Conservation (phyloP, 2,797 vertebrate genomes). For the Meriones psammophilus region DNA sequence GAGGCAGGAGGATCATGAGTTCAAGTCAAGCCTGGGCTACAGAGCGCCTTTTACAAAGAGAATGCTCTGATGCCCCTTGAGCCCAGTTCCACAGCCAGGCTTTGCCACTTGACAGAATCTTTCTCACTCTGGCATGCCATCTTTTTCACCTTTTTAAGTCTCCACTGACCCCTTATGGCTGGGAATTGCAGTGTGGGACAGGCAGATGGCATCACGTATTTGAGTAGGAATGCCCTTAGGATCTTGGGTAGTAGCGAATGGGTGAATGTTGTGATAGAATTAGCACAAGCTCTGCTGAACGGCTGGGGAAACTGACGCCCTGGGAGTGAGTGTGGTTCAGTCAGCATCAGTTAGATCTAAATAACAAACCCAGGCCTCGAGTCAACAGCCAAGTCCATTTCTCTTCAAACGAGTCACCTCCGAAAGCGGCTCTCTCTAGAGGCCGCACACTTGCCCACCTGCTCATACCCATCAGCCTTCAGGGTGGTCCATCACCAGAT, state of each 20-base stretch:
- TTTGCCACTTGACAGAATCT: neutral
- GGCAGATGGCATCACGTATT: neutral
- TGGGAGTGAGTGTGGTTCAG: neutral
- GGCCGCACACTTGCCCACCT: neutral
- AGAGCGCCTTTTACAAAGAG: neutral
- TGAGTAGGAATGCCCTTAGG: neutral
- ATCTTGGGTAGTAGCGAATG: fast-evolving
- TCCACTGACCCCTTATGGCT: neutral
- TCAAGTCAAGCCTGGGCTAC: neutral
- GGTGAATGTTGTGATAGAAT: neutral
- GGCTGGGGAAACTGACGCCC: neutral
- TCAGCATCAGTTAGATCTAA: no score
- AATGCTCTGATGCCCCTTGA: neutral
- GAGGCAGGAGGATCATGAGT: neutral
- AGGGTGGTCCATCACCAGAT: neutral
- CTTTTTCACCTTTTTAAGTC: neutral
- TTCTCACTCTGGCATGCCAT: neutral
- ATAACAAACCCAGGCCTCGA: neutral
- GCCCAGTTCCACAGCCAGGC: neutral
- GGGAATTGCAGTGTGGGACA: neutral
- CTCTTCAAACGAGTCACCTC: neutral
- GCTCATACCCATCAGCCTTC: neutral
- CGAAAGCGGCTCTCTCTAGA: neutral
- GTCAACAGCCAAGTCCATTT: neutral
- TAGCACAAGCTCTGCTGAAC: neutral